These are phyloP conservation scores for Drosophila carrolli DNA, from an alignment of 1,140 invertebrate genomes.

Conservation along the genomic window DNA sequence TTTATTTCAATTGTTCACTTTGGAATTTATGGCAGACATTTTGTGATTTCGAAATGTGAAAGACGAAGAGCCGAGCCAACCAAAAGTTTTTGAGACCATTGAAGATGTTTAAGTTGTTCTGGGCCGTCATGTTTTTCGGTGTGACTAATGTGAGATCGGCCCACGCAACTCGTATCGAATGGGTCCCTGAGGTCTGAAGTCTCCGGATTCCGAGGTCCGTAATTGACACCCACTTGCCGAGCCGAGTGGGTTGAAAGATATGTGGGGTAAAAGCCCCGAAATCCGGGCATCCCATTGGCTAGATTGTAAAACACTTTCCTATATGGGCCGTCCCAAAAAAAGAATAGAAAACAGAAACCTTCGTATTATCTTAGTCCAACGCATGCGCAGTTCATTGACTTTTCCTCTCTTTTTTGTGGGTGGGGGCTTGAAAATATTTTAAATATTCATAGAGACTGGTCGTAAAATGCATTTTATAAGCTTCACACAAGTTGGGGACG, in stretches of 20 bases:
- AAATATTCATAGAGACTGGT: constrained; percentile 52
- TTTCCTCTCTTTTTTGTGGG: background rate
- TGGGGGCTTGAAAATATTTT: constrained; percentile 44
- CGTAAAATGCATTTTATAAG: constrained; percentile 80
- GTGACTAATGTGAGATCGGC: constrained; percentile 73
- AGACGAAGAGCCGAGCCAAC: constrained; percentile 42
- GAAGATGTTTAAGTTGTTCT: constrained; percentile 43
- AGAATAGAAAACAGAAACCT: constrained; percentile 20
- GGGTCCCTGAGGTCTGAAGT: constrained; percentile 42
- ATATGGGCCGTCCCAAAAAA: constrained; percentile 57
- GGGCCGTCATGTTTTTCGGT: constrained; percentile 37
- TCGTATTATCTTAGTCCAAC: constrained; percentile 65
- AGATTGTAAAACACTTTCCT: constrained; percentile 70
- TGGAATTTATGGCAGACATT: constrained; percentile 83
- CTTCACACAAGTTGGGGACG: constrained; percentile 43
- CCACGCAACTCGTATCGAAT: constrained; percentile 52
- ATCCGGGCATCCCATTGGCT: constrained; percentile 46
- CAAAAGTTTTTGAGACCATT: constrained; percentile 21
- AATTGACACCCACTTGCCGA: constrained; percentile 78
- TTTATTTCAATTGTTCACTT: constrained; percentile 83
- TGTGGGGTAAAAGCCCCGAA: constrained; percentile 22
- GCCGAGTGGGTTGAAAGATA: constrained; percentile 22
- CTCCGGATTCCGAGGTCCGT: constrained; percentile 41
- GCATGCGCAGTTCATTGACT: constrained; percentile 76
- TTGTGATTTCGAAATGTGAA: constrained; percentile 78